These are phyloP conservation scores for Chamaea fasciata DNA, from an alignment of 2,113 vertebrate genomes.

Conservation along the genomic window DNA sequence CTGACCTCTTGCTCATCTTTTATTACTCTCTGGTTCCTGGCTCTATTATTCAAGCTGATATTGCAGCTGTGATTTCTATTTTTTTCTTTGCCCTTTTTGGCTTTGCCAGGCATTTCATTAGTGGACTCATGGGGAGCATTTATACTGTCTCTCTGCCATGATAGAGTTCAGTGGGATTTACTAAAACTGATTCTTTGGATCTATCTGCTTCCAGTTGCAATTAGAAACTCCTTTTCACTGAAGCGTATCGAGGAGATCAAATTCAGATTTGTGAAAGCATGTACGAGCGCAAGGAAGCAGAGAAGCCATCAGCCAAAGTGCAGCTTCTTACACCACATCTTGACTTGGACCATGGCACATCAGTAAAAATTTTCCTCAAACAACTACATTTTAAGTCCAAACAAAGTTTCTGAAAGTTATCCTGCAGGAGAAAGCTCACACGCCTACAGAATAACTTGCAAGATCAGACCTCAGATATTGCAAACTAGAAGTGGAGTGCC, in stretches of 20 bases:
- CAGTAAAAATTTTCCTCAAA: neutral
- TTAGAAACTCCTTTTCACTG: constrained; percentile 21
- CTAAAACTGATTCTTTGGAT: constrained; percentile 43
- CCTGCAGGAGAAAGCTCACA: neutral
- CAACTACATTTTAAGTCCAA: neutral
- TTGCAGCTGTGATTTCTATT: constrained; percentile 67
- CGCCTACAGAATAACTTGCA: neutral
- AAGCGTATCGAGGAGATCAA: neutral
- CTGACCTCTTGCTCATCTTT: constrained; percentile 64
- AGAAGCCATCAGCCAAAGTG: neutral
- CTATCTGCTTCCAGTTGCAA: constrained; percentile 46
- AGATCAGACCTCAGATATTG: neutral
- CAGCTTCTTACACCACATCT: neutral
- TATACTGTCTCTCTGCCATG: constrained; percentile 41
- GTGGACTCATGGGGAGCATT: constrained; percentile 44
- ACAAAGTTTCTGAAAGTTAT: neutral
- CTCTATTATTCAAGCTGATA: constrained; percentile 63
- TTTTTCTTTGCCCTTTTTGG: constrained; percentile 67
- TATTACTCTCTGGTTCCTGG: constrained; percentile 4
- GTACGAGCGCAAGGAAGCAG: neutral
- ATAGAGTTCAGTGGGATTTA: constrained; percentile 50
- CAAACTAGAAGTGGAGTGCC: neutral
- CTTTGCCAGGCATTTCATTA: constrained; percentile 66
- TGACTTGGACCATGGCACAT: neutral
- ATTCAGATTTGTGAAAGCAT: neutral